Base-by-base conservation (phyloP, 2,888 invertebrate species). In the Acleris sparsana region DNA sequence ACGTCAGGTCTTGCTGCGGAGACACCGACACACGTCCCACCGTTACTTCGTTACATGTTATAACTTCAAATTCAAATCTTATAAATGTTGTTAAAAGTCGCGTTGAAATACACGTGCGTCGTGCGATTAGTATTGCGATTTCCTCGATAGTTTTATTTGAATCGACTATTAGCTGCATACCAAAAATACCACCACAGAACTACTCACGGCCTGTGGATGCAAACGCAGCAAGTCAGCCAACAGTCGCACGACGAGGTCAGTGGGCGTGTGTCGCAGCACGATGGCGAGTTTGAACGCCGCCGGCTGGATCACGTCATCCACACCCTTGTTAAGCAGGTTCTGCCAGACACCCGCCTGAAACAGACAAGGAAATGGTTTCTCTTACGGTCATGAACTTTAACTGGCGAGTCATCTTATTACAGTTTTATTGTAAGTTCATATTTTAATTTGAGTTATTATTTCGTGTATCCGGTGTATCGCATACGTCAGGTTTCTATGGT, bases 271-370 rank as follows among this genome's bases (percentile, higher is more conserved):
- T 3, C 92, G 76, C 71, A 92, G 71, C 3, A 92, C 88, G 43
- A 92, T 78, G 0, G 92, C 92, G 49, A 92, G 76, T 69, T 87
- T 86, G 75, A 92, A 92, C 2, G 89, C 91, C 0, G 89, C 89
- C 1, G 92, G 90, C 64, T 89, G 88, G 67, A 81, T 80, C 63
- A 86, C 91, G 48, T 89, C 88, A 3, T 79, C 77, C 9, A 86
- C 82, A n/a, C 89, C 91, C 62, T 84, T 84, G 7, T 76, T 69
- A 7, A 88, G 72, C 62, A 92, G 71, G 67, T 82, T 84, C 73
- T 86, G 83, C 92, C 92, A 92, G 1, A 91, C 83, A 0, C 86
- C 88, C 4, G 91, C 88, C 92, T 92, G 80, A 16, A 80, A 76
- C 49, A 22, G 39, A 39, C 1, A 39, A 39, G 13, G 39, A 39